Base-by-base conservation (phyloP, 1,140 invertebrate species). In the Lordiphosa mommai region DNA sequence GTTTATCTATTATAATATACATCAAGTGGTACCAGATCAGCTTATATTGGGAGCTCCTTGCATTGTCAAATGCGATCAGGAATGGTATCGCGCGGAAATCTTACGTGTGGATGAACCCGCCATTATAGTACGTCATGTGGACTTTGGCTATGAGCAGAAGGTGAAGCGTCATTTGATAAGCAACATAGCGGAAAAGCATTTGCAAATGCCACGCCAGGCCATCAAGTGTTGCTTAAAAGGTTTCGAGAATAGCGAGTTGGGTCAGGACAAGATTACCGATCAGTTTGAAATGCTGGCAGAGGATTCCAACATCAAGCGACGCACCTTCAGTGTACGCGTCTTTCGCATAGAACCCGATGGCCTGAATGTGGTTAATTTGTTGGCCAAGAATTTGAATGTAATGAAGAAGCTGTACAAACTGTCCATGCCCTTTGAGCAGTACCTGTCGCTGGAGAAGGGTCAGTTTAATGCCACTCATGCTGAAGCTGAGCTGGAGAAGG, bases 111-210 rank as follows among this genome's bases (percentile, higher is more conserved):
- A 86, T 13, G 66, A 70, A n/a, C 55, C 55, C 1, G 69, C 85
- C 7, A 80, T 87, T 33, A 72, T 86, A 40, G 84, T 88, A 4
- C 73, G 87, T 1, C 87, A 88, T 88, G 93, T 96, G 0, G 95
- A 96, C 88, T 95, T 94, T 90, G 95, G 95, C 0, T 95, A 95
- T 80, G 93, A 94, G 73, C 93, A 94, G 74, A 90, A 90, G 37
- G 91, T 94, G 7, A 77, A 91, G 7, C 71, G 90, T 0, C 88
- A 89, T 10, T 84, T 91, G 16, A 86, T 96, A 8, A 92, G 92
- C 58, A 88, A 88, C 3, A 94, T 95, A 8, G 91, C 91, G 16
- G 90, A 91, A 5, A 91, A 94, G 51, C 90, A 95, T 49, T 86
- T 95, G 6, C 89, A 88, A 14, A 87, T 95, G 36, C 91, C 92